Evolutionary conservation across 2,113 vertebrate genomes (phyloP).

Genomic region (Aegithalos caudatus): DNA sequence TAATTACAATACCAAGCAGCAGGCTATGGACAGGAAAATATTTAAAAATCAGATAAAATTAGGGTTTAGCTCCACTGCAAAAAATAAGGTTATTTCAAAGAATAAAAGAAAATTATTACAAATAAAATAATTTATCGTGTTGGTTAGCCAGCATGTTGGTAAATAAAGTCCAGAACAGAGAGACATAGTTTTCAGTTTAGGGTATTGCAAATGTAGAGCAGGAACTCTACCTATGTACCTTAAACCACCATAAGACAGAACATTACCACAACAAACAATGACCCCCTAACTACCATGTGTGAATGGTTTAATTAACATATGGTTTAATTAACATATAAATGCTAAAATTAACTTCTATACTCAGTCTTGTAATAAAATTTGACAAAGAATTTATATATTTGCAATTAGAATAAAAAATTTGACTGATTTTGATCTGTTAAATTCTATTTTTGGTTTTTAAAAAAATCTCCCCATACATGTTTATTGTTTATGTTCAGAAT

Average conservation of each 20-base stretch:
- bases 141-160: background rate
- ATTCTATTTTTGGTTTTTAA: constrained; percentile 48
- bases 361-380: constrained; percentile 43
- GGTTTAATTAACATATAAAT: constrained; percentile 15
- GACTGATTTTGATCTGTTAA: constrained; percentile 55
- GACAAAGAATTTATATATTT: constrained; percentile 47
- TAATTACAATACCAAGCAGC: background rate
- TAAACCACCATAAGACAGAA: background rate
- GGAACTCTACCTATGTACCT: background rate
- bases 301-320: constrained; percentile 10
- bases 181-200: background rate
- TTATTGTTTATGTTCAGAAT: background rate
- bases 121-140: background rate
- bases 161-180: background rate
- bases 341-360: constrained; percentile 14
- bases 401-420: constrained; percentile 25
- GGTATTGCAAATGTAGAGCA: background rate
- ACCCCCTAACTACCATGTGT: background rate
- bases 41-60: background rate
- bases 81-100: background rate
- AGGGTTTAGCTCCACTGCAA: background rate
- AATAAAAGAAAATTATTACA: background rate
- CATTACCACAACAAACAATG: background rate
- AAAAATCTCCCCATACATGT: background rate
- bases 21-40: background rate